A percentile compares a stretch with the other conserved stretches of the same genome.
Evolutionary conservation across 2,113 vertebrate species (phyloP).

Genomic region (Silurus asotus): DNA sequence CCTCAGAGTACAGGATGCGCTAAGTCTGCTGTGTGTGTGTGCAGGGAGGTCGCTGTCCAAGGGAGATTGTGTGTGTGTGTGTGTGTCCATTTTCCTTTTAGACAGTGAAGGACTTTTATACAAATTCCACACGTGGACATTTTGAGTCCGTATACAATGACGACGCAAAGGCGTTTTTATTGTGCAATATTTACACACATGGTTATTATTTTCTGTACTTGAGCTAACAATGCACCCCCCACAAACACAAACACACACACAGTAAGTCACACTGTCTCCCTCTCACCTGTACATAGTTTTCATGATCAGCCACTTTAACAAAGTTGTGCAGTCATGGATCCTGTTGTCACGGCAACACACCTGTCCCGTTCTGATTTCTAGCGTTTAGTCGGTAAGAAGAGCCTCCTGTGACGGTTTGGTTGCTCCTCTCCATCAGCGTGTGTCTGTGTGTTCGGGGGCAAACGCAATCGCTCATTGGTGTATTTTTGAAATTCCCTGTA

Average conservation of each 20-base stretch:
- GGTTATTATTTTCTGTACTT: neutral
- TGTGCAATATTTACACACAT: slow-evolving; percentile 59
- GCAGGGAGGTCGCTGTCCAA: slow-evolving; percentile 26
- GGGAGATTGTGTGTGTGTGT: slow-evolving; percentile 46
- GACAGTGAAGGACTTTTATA: slow-evolving; percentile 45
- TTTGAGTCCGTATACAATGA: slow-evolving; percentile 58
- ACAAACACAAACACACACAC: neutral
- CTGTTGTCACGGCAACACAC: slow-evolving; percentile 24
- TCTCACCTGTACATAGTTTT: slow-evolving; percentile 53
- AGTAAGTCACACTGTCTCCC: neutral
- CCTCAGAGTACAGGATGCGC: slow-evolving; percentile 91
- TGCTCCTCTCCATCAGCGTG: slow-evolving; percentile 1
- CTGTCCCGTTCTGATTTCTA: slow-evolving; percentile 9
- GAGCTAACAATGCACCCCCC: neutral
- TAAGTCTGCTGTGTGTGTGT: slow-evolving; percentile 58
- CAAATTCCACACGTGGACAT: slow-evolving; percentile 45
- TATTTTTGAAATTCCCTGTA: slow-evolving; percentile 37
- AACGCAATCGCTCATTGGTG: slow-evolving; percentile 30
- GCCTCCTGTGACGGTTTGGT: slow-evolving; percentile 42
- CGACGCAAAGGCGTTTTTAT: slow-evolving; percentile 52
- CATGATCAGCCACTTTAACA: slow-evolving; percentile 46
- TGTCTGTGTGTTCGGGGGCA: slow-evolving; percentile 29
- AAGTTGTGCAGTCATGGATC: slow-evolving; percentile 40
- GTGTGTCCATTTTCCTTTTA: slow-evolving; percentile 60
- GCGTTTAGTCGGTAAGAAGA: slow-evolving; percentile 26